Base-by-base conservation (phyloP, 2,888 invertebrate species). In the Arrhopalites spinosus region DNA sequence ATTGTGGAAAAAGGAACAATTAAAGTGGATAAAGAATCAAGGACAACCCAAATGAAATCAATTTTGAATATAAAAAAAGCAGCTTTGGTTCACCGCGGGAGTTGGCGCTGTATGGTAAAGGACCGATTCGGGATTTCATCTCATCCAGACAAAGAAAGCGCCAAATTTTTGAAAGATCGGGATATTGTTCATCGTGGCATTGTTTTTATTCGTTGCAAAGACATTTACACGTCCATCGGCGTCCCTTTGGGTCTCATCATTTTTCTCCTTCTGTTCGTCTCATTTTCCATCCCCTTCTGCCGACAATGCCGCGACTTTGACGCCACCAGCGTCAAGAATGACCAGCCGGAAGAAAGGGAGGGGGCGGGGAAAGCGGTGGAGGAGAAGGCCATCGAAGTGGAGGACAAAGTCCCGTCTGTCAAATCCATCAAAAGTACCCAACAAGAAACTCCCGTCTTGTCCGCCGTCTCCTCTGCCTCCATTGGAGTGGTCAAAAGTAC, bases 91-190 rank as follows among this genome's bases (percentile, higher is more conserved):
- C 66, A 66, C 36, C 27, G 53, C 15, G 73, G 73, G 2, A 3
- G 1, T 13, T 73, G 73, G 73, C 27, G 73, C 20, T 73, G 73
- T 30, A 73, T 73, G 5, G 73, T 66, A 7, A 66, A 73, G 45
- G 67, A 73, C 30, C 15, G 1, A 13, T 73, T 73, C 43, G 43
- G 27, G 1, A 43, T 73, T 11, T 53, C 73, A 1, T 73, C 73
- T 7, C 66, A 66, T 47, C 67, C 66, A 1, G 30, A 50, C 25
- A 30, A 47, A 7, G 20, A 20, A 2, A 53, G n/a, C 5, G 8
- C n/a, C 11, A 17, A 50, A 20, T 17, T 5, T n/a, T 36, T 73
- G 20, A 20, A 73, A 30, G 8, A 66, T 29, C 15, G 20, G 8
- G 66, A 50, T 2, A 45, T 17, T 2, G 11, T 8, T 8, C 66